A percentile compares a stretch with the other conserved stretches of the same genome.
Evolutionary conservation across 2,113 vertebrate species (phyloP).

Genomic region (Trogon melanurus): DNA sequence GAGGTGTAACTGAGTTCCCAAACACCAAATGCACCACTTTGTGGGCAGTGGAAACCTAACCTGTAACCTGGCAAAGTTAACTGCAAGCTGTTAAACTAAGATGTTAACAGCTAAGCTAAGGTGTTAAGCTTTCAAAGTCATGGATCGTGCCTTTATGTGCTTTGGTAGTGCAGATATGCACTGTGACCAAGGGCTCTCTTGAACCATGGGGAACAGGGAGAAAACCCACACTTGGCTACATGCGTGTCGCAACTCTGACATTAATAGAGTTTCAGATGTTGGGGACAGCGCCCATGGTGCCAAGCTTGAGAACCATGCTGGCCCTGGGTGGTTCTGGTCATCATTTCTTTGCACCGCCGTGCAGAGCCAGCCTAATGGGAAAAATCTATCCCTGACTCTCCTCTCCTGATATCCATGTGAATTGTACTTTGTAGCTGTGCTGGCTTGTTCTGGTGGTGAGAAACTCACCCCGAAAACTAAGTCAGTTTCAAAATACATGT

Average conservation of each 20-base stretch:
- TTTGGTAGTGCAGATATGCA: neutral
- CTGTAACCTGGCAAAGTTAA: neutral
- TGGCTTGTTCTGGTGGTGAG: neutral
- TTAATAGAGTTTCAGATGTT: neutral
- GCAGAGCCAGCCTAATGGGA: neutral
- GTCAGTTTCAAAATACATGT: neutral
- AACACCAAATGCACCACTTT: neutral
- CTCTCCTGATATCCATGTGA: neutral
- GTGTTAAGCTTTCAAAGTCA: neutral
- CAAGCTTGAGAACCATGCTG: accelerated
- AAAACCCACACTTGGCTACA: neutral
- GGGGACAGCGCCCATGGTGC: neutral
- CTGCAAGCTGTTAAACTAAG: neutral
- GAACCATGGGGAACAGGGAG: neutral
- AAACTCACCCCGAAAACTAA: neutral
- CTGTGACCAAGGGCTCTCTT: neutral
- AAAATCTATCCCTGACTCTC: neutral
- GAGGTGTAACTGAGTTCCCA: neutral
- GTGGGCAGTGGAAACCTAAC: neutral
- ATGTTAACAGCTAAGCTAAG: neutral
- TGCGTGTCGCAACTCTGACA: neutral
- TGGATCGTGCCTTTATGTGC: neutral
- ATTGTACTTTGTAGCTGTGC: neutral
- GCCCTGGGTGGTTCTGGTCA: neutral
- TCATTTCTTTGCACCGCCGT: neutral